Evolutionary conservation across 1,140 invertebrate genomes (phyloP).

Genomic region (Chlorops oryzae): DNA sequence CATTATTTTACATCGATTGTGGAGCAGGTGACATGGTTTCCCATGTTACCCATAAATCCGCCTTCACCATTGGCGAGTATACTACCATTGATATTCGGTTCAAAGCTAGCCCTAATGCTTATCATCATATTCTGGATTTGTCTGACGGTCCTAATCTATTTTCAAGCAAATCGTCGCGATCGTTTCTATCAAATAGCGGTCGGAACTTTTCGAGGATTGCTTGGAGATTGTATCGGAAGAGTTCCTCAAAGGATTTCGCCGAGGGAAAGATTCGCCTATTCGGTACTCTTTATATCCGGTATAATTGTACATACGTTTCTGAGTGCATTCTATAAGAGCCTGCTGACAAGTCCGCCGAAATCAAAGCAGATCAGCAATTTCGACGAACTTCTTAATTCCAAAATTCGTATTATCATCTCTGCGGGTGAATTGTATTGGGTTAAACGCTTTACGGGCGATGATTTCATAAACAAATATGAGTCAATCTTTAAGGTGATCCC

Average conservation of each 20-base stretch:
- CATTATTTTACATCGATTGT: no score
- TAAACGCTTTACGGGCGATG: no score
- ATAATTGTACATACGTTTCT: neutral
- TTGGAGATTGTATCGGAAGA: no score
- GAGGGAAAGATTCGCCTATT: neutral
- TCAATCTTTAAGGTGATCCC: neutral
- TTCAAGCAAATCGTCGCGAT: no score
- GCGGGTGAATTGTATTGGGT: neutral
- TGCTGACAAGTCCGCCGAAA: neutral
- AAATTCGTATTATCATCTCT: no score
- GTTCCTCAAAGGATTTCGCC: no score
- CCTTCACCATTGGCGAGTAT: neutral
- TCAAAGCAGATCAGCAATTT: neutral
- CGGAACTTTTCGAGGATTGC: no score
- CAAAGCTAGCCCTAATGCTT: neutral
- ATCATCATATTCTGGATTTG: neutral
- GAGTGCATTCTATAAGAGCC: neutral
- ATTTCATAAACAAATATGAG: neutral
- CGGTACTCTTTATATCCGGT: neutral
- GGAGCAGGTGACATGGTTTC: no score
- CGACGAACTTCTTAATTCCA: neutral
- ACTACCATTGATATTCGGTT: neutral
- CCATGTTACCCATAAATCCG: slow-evolving; percentile 1
- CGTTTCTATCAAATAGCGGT: no score
- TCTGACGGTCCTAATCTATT: no score